Base-by-base conservation (phyloP, 2,113 vertebrate species). In the Progne subis region DNA sequence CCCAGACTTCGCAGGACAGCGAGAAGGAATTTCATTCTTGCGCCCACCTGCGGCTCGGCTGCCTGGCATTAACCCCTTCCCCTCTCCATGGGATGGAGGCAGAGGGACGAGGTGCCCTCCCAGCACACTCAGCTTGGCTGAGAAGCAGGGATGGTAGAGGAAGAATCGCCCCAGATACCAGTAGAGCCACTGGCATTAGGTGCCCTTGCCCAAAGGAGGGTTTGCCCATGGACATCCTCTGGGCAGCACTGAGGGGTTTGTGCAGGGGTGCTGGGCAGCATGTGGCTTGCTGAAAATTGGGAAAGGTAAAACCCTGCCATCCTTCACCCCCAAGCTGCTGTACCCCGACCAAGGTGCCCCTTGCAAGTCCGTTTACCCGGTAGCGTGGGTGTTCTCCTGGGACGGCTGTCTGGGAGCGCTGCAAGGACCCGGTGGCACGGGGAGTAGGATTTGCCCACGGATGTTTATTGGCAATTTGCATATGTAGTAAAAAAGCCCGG, bases 1-100 rank as follows among this genome's bases (percentile, higher is more conserved):
- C 95, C 96, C 88, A 83, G 95, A 94, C 96, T 97, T 98, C 98
- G 94, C 97, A 97, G 97, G 94, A 92, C 82, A 26, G 96, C 95
- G 82, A 94, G 91, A 98, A 97, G 95, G 97, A 97, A 97, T 97
- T 96, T 95, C 94, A 97, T 96, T 97, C 95, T 93, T 95, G 94
- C 89, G 84, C 97, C 96, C 96, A 96, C 94, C 92, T 95, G 92
- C 90, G 88, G 93, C 79, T 95, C 16, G 0, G 86, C 94, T 1
- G 93, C 92, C 90, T 96, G 86, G 96, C 94, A 94, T 97, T 96
- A 96, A 94, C 95, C 93, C 91, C 56, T 96, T 97, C 80, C 2
- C 52, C 3, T 0, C 96, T 89, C 79, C 2, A 1, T 1, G 3
- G 71, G 78, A 87, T 43, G 53, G 29, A 94, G 39, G n/a, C 1